Conservation (phyloP, 2,113 vertebrate species). For the Lampris incognitus region DNA sequence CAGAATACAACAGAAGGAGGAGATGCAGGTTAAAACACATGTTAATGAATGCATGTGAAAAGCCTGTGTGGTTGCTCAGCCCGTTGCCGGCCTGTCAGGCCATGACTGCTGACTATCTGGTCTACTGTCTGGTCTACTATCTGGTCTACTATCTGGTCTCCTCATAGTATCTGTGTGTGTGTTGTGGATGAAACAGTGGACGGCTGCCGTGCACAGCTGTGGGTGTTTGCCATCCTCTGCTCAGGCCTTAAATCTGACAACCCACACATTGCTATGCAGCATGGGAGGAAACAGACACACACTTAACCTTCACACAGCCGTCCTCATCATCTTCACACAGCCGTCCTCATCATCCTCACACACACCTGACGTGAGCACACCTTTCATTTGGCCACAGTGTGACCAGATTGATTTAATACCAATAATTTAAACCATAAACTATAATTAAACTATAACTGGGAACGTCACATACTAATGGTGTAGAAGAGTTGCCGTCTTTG, state of each 20-base stretch:
- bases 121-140: slow-evolving; percentile 47
- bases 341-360: no score
- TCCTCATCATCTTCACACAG: neutral
- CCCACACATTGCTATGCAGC: slow-evolving; percentile 24
- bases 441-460: no score
- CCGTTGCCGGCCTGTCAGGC: slow-evolving; percentile 56
- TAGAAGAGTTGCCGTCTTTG: no score
- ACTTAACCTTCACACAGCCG: neutral
- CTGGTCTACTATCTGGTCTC: slow-evolving; percentile 44
- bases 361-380: no score
- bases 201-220: slow-evolving; percentile 49
- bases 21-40: slow-evolving; percentile 75
- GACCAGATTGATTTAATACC: no score
- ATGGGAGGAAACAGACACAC: slow-evolving; percentile 21
- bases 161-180: slow-evolving; percentile 64
- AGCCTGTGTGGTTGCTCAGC: slow-evolving; percentile 53
- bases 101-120: slow-evolving; percentile 47
- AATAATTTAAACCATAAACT: no score
- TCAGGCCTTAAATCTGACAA: slow-evolving; percentile 9
- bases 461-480: no score
- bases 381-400: no score
- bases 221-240: neutral
- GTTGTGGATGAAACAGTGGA: slow-evolving; percentile 48
- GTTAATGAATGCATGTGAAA: slow-evolving; percentile 78
- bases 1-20: slow-evolving; percentile 67